Base-by-base conservation (phyloP, 2,797 vertebrate species). In the Salmo trutta region DNA sequence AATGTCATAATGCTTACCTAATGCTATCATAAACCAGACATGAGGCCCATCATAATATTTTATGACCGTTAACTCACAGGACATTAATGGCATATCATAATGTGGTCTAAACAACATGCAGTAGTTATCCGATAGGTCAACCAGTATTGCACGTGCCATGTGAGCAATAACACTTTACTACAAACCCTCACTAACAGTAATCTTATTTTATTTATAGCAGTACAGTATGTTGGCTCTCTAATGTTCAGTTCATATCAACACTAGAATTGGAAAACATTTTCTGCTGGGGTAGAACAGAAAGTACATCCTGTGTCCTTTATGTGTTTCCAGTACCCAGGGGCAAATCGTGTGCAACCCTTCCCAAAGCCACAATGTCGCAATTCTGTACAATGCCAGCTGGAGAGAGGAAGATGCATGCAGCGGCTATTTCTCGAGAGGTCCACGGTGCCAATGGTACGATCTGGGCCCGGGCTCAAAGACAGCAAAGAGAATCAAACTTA, bases 391-490 rank as follows among this genome's bases (percentile, higher is more conserved):
- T 95, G 93, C 90, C 92, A 79, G 75, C 90, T 74, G 96, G 94
- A 89, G 95, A 98, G 93, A 96, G 93, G 91, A 97, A 95, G 91
- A 95, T 95, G 86, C 92, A 93, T 88, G 97, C 96, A 47, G 93
- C 95, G 69, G 96, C 96, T 92, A 96, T 99, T 93, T 95, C 96
- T 91, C 94, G 91, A 90, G 96, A 98, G 90, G 94, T 98, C 91
- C 96, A 96, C 71, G 94, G 94, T 88, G 85, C 83, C 84, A 95
- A 96, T 77, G 96, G 97, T 97, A 96, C 84, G 92, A 87, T 1
- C 71, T 81, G 81, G 65, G n/a, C 27, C 31, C 36, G 73, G 76
- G 77, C 76, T n/a, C 64, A 79, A 65, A 69, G 69, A 70, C 64
- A 41, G 56, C 36, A 19, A 31, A 72, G 75, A 79, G 68, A 79